These are phyloP conservation scores for Alca torda DNA, from an alignment of 2,797 vertebrate species.

Conservation along the genomic window DNA sequence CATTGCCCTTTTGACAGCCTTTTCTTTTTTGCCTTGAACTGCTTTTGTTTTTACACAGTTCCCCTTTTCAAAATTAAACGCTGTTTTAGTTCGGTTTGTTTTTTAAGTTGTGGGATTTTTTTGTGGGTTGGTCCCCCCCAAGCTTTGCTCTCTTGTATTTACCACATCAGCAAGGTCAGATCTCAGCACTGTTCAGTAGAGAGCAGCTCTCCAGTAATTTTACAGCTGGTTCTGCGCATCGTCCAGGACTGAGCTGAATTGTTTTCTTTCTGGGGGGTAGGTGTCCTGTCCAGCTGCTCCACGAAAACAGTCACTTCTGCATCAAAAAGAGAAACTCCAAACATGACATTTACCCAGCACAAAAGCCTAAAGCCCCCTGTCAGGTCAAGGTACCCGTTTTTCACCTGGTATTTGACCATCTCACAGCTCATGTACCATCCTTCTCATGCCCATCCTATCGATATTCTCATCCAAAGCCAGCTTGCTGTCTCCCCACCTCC, in stretches of 20 bases:
- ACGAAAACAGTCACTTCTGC: background rate
- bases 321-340: background rate
- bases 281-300: background rate
- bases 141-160: background rate
- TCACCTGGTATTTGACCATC: background rate
- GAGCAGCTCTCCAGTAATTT: background rate
- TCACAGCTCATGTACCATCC: background rate
- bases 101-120: background rate
- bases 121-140: background rate
- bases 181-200: background rate
- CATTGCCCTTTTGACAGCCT: background rate
- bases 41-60: background rate
- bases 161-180: background rate
- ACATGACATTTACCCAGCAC: background rate
- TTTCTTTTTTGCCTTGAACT: background rate
- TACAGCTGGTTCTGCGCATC: background rate
- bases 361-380: background rate
- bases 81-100: rapidly evolving
- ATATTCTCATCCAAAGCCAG: background rate
- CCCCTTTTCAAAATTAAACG: background rate
- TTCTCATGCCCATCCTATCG: background rate
- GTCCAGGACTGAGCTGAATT: background rate
- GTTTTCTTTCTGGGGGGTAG: background rate
- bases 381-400: background rate
- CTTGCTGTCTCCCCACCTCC: background rate